A percentile compares a stretch with the other conserved stretches of the same genome.
phyloP scores from a whole-genome alignment of 2,888 invertebrate species.

The Ferdinandea cuprea region DNA sequence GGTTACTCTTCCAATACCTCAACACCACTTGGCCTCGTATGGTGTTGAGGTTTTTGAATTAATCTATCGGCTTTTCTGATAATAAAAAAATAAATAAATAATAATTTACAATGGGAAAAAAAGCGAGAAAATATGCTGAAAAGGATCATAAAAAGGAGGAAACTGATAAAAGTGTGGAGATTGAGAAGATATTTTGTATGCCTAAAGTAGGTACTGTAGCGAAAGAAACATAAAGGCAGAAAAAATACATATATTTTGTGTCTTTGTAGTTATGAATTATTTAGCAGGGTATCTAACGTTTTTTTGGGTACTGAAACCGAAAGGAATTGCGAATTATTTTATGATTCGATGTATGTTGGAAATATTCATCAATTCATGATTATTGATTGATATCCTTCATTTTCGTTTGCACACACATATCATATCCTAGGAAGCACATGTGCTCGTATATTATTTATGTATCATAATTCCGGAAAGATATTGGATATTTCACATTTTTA shows the following conservation, averaged over 20 bases:
- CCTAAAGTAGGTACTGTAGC: not conserved
- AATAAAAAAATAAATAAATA: not conserved
- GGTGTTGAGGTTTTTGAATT: constrained; percentile 19
- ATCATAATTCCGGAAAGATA: too few relatives aligned
- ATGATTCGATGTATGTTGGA: not conserved
- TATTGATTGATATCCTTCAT: constrained; percentile 5
- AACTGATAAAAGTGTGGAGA: not conserved
- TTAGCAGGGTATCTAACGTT: constrained; percentile 6
- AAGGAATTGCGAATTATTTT: not conserved
- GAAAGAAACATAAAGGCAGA: not conserved
- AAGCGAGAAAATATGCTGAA: not conserved
- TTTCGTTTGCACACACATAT: not conserved
- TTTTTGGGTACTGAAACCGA: not conserved
- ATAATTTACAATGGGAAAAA: not conserved
- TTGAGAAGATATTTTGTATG: not conserved
- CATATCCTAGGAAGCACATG: not conserved
- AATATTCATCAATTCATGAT: not conserved
- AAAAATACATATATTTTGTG: not conserved
- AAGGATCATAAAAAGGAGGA: constrained; percentile 4
- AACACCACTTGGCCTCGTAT: not conserved
- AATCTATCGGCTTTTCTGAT: constrained; percentile 21
- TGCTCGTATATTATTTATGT: too few relatives aligned
- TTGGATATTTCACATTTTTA: too few relatives aligned
- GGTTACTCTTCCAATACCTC: constrained; percentile 3
- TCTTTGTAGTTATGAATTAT: constrained; percentile 13